phyloP scores from a whole-genome alignment of 2,888 invertebrate species.

The Ferdinandea cuprea region DNA sequence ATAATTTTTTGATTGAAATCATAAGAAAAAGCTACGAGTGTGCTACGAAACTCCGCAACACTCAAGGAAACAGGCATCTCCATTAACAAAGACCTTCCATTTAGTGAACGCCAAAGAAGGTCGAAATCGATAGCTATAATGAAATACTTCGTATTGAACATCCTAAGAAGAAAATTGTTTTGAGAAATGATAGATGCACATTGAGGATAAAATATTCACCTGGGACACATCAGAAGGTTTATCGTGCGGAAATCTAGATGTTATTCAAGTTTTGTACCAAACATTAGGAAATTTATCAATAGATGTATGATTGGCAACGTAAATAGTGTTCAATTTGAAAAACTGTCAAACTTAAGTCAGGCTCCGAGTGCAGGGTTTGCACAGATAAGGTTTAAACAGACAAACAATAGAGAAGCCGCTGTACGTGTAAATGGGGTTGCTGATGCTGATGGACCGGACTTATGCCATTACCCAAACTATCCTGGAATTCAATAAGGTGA shows the following conservation, averaged over 20 bases:
- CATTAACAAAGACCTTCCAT: constrained; percentile 11
- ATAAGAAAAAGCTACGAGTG: not conserved
- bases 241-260: constrained; percentile 4
- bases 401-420: not conserved
- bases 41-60: not conserved
- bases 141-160: constrained; percentile 5
- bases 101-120: constrained; percentile 10
- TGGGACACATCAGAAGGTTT: constrained; percentile 10
- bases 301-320: constrained; percentile 12
- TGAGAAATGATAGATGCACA: constrained; percentile 19
- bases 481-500: too few species aligned
- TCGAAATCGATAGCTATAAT: constrained; percentile 1
- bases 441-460: too few species aligned
- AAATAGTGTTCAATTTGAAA: constrained; percentile 1
- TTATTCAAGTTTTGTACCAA: constrained; percentile 3
- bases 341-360: not conserved
- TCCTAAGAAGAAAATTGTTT: constrained; percentile 14
- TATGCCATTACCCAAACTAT: too few species aligned
- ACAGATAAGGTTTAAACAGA: not conserved
- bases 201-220: constrained; percentile 7
- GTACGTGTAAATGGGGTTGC: not conserved
- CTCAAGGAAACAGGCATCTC: constrained; percentile 13
- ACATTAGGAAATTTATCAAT: constrained; percentile 4
- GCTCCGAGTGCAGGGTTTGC: constrained; percentile 8
- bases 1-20: too few species aligned